These are phyloP conservation scores for Crocallis elinguaria DNA, from an alignment of 2,888 invertebrate genomes.

Conservation along the genomic window DNA sequence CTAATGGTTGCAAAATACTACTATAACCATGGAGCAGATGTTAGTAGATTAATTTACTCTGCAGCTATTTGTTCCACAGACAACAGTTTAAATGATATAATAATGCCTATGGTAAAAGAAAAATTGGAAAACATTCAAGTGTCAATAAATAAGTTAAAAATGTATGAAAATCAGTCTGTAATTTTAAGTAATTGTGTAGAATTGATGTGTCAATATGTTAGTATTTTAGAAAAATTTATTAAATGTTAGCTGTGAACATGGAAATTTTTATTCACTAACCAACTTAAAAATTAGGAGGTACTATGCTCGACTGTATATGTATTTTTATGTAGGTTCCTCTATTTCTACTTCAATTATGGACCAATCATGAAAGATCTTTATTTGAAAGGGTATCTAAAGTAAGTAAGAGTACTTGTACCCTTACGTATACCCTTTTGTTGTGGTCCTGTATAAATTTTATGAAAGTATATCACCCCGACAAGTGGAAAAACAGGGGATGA, in stretches of 20 bases:
- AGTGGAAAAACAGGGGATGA: too few species aligned
- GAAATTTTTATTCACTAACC: not conserved
- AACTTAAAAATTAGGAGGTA: too few species aligned
- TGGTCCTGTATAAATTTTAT: too few species aligned
- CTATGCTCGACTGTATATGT: too few species aligned
- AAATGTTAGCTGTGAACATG: constrained; percentile 63
- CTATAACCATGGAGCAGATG: constrained; percentile 67
- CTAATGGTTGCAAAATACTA: constrained; percentile 77
- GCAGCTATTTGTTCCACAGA: constrained; percentile 73
- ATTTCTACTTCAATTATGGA: too few species aligned
- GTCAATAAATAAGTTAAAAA: constrained; percentile 60
- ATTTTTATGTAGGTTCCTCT: too few species aligned
- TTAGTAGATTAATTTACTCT: constrained; percentile 74
- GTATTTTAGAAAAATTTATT: constrained; percentile 79
- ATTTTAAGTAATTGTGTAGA: constrained; percentile 74
- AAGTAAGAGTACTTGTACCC: too few species aligned
- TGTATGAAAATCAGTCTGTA: constrained; percentile 55
- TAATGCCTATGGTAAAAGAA: constrained; percentile 65
- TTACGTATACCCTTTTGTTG: too few species aligned
- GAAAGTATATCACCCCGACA: too few species aligned
- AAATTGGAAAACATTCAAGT: constrained; percentile 60
- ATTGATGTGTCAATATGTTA: constrained; percentile 77
- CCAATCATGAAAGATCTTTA: too few species aligned
- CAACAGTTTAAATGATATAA: constrained; percentile 65
- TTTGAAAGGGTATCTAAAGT: too few species aligned